Percentiles rank a stretch among this genome's conserved stretches.
These are phyloP conservation scores for Typhlichthys eigenmanni DNA, from an alignment of 2,797 vertebrate species.

Conservation along the genomic window DNA sequence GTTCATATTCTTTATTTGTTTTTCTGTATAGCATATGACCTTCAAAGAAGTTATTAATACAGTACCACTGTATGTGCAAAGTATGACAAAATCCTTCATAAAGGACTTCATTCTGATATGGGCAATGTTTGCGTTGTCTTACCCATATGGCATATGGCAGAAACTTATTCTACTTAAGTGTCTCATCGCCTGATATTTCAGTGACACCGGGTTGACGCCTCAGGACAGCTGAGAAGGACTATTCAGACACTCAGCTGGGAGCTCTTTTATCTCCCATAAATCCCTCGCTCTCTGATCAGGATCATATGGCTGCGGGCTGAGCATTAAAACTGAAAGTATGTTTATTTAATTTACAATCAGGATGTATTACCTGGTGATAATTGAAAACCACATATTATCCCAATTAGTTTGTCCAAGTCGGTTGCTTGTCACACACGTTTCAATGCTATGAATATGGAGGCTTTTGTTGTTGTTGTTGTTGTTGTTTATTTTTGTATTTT, in stretches of 20 bases:
- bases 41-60: slow-evolving; percentile 1
- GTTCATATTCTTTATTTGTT: slow-evolving; percentile 1
- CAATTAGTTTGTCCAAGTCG: neutral
- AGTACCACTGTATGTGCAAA: slow-evolving; percentile 1
- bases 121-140: slow-evolving; percentile 1
- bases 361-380: neutral
- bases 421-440: neutral
- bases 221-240: slow-evolving; percentile 12
- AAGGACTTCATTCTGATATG: neutral
- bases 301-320: slow-evolving; percentile 15
- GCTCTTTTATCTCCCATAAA: slow-evolving; percentile 21
- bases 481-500: slow-evolving; percentile 12
- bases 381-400: neutral
- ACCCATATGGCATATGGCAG: slow-evolving; percentile 4
- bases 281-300: slow-evolving; percentile 32
- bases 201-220: slow-evolving; percentile 14
- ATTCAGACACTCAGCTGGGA: slow-evolving; percentile 26
- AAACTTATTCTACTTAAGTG: slow-evolving; percentile 13
- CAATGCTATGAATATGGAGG: slow-evolving; percentile 14
- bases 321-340: slow-evolving; percentile 7
- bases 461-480: neutral
- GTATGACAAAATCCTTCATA: slow-evolving; percentile 1
- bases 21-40: slow-evolving; percentile 1
- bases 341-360: neutral
- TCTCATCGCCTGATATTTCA: slow-evolving; percentile 26